phyloP scores from a whole-genome alignment of 2,797 vertebrate species.

The Diceros bicornis region DNA sequence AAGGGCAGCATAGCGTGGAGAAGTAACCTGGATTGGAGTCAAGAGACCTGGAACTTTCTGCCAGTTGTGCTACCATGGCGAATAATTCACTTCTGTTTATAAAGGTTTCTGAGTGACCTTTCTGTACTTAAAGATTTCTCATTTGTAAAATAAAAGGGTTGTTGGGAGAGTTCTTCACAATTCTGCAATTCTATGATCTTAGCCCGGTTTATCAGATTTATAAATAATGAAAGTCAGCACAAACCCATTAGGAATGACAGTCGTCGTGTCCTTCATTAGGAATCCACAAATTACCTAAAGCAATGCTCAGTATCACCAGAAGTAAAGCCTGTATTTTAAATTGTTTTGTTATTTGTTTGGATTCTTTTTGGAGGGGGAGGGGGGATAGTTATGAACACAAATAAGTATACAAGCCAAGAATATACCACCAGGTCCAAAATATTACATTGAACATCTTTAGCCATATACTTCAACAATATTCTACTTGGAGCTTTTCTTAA shows the following conservation, averaged over 20 bases:
- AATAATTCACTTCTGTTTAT: background rate
- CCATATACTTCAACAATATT: background rate
- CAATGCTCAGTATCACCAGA: background rate
- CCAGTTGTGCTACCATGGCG: background rate
- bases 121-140: constrained; percentile 36
- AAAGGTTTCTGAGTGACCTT: background rate
- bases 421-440: background rate
- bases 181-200: background rate
- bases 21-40: background rate
- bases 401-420: background rate
- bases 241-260: background rate
- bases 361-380: background rate
- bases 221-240: background rate
- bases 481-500: background rate
- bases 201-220: background rate
- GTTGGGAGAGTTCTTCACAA: background rate
- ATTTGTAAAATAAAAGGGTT: background rate
- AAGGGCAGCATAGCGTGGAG: background rate
- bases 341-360: background rate
- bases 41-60: background rate
- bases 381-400: background rate
- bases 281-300: background rate
- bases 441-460: background rate
- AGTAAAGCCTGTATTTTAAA: background rate
- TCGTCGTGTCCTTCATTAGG: background rate